Conservation (phyloP, 2,113 vertebrate species). For the Galeopterus variegatus region DNA sequence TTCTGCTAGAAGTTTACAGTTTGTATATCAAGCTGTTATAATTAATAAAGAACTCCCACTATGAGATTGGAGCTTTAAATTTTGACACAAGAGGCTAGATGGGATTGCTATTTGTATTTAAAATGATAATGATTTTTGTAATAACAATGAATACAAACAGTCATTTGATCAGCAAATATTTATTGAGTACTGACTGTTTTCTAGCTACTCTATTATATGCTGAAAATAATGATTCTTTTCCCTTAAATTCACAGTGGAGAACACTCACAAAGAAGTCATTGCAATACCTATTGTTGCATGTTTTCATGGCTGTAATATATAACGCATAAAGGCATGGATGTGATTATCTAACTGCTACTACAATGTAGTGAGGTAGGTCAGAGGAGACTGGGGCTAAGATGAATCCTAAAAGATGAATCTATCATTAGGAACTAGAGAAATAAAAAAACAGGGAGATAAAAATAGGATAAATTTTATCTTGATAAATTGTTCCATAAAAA, state of each 20-base stretch:
- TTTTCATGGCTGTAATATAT: not conserved
- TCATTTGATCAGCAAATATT: conserved; percentile 18
- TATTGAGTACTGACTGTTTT: not conserved
- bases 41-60: not conserved
- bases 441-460: not conserved
- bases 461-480: not conserved
- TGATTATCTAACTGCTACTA: not conserved
- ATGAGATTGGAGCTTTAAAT: not conserved
- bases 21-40: not conserved
- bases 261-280: not conserved
- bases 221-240: not conserved
- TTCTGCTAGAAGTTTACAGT: not conserved
- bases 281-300: not conserved
- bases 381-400: not conserved
- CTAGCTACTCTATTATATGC: not conserved
- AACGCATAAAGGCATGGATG: no score
- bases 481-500: not conserved
- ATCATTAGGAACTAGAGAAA: not conserved
- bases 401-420: not conserved
- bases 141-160: not conserved
- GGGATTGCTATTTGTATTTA: not conserved
- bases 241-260: not conserved
- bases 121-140: not conserved
- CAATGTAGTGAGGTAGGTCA: not conserved
- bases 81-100: not conserved